Conservation (phyloP, 2,797 vertebrate genomes). For the Morelia viridis region DNA sequence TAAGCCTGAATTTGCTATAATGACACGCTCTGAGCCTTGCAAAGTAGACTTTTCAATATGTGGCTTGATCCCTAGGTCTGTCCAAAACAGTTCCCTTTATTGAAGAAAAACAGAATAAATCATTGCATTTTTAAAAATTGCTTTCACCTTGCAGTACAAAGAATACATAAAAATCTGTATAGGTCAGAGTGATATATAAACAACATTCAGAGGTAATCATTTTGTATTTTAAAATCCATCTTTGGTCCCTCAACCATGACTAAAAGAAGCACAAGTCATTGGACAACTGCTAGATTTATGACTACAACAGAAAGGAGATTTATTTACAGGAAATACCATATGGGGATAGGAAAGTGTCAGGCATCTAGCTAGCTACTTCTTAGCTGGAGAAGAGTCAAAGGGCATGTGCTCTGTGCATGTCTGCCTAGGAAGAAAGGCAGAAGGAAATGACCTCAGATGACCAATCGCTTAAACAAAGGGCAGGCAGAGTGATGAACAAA, state of each 20-base stretch:
- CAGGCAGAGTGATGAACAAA: neutral
- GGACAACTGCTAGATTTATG: fast-evolving
- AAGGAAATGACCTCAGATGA: neutral
- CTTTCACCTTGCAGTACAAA: neutral
- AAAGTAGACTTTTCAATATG: conserved; percentile 83
- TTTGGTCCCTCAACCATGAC: neutral
- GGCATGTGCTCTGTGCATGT: neutral
- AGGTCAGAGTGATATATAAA: neutral
- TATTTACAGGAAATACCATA: neutral
- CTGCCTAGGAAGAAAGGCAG: neutral
- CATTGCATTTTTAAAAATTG: conserved; percentile 10
- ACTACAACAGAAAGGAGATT: neutral
- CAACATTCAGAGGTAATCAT: neutral
- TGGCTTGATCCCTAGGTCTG: conserved; percentile 80
- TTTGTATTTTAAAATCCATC: neutral
- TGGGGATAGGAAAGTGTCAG: neutral
- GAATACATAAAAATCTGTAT: neutral
- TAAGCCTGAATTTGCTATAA: conserved; percentile 78
- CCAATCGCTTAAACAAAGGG: neutral
- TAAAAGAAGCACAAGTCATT: neutral
- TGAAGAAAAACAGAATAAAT: conserved; percentile 64
- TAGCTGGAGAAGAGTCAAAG: neutral
- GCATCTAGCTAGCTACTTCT: neutral
- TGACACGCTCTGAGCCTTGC: conserved; percentile 74
- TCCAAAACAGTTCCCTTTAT: conserved; percentile 94